phyloP scores from a whole-genome alignment of 2,797 vertebrate genomes.

The Microctenopoma steveboyesi region DNA sequence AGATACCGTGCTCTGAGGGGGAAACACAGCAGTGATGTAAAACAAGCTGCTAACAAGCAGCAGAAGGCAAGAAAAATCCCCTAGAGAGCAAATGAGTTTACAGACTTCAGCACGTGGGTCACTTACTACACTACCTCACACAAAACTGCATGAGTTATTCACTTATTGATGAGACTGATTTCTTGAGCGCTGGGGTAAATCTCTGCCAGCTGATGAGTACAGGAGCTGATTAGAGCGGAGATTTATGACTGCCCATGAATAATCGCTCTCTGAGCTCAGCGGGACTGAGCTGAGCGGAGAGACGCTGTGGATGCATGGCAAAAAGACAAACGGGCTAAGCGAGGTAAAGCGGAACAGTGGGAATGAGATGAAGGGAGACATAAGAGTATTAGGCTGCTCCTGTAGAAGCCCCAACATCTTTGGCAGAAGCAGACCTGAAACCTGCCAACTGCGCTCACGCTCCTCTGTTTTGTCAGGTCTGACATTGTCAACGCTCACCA shows the following conservation, averaged over 20 bases:
- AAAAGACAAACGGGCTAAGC: conserved; percentile 54
- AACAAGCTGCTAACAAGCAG: conserved; percentile 52
- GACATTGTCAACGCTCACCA: conserved; percentile 22
- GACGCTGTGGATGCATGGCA: neutral
- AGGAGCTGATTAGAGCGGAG: conserved; percentile 59
- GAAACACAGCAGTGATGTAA: conserved; percentile 38
- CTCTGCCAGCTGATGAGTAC: conserved; percentile 39
- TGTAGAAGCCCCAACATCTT: conserved; percentile 38
- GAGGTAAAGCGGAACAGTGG: conserved; percentile 52
- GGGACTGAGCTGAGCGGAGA: conserved; percentile 47
- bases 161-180: conserved; percentile 64
- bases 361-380: conserved; percentile 54
- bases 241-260: conserved; percentile 58
- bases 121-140: conserved; percentile 31
- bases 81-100: conserved; percentile 35
- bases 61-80: conserved; percentile 12
- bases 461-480: conserved; percentile 20
- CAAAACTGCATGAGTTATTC: conserved; percentile 24
- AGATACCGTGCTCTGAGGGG: conserved; percentile 13
- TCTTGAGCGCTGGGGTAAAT: conserved; percentile 21
- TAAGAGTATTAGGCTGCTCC: conserved; percentile 54
- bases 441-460: conserved; percentile 49
- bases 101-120: conserved; percentile 40
- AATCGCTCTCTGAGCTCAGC: conserved; percentile 42
- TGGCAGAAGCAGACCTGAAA: conserved; percentile 50